A percentile compares a stretch with the other conserved stretches of the same genome.
These are phyloP conservation scores for Tragopan temminckii DNA, from an alignment of 2,797 vertebrate genomes.

Conservation along the genomic window DNA sequence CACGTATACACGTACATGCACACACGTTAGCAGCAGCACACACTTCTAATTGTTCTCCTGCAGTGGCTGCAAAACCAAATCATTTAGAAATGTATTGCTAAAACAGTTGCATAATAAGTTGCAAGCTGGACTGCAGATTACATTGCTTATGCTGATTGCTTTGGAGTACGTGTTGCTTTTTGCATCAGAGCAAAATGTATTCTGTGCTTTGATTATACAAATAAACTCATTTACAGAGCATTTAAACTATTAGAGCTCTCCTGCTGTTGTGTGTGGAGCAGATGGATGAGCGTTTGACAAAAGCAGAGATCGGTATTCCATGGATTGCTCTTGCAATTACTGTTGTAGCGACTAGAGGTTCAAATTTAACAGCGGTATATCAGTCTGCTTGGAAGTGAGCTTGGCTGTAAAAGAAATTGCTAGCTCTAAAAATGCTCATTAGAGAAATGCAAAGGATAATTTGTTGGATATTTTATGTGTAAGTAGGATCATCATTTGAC, in stretches of 20 bases:
- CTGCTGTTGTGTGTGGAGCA: neutral
- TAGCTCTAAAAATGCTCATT: conserved; percentile 51
- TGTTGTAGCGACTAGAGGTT: conserved; percentile 49
- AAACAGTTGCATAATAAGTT: neutral
- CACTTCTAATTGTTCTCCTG: conserved; percentile 78
- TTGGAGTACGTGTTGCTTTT: conserved; percentile 1
- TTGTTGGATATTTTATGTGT: conserved; percentile 48
- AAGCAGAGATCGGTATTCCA: conserved; percentile 1
- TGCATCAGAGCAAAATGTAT: neutral
- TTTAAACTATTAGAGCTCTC: conserved; percentile 14
- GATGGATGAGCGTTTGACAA: neutral
- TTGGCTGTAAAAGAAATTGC: conserved; percentile 39
- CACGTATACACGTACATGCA: neutral
- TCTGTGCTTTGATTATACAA: neutral
- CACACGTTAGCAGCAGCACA: conserved; percentile 62
- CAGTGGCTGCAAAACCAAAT: neutral
- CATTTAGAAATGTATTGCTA: neutral
- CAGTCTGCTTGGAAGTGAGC: conserved; percentile 44
- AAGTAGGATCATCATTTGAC: conserved; percentile 16
- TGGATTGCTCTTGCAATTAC: conserved; percentile 43
- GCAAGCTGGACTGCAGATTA: neutral
- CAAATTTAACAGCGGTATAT: conserved; percentile 56
- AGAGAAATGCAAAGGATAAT: conserved; percentile 54
- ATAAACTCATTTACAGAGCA: conserved; percentile 2
- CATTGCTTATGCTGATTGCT: neutral